phyloP scores from a whole-genome alignment of 35 echinoderm and acorn worm genomes.

The Chiridota heheva region DNA sequence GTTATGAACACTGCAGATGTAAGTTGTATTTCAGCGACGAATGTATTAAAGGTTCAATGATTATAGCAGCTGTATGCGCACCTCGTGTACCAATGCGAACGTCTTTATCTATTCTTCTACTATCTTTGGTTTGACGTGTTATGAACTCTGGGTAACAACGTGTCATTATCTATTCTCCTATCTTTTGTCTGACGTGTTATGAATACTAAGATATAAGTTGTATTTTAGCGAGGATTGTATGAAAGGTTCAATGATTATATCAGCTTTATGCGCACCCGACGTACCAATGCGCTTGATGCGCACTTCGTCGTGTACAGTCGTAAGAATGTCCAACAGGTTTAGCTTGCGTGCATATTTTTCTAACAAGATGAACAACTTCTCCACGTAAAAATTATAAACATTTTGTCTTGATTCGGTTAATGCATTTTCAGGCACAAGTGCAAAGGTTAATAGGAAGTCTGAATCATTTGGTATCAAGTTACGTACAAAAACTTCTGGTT shows the following conservation, averaged over 20 bases:
- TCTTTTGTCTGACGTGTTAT: too few relatives aligned
- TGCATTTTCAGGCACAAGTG: conserved; percentile 53
- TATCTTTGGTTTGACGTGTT: too few relatives aligned
- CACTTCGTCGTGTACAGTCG: conserved; percentile 70
- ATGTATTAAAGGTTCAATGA: too few relatives aligned
- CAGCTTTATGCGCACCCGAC: neutral
- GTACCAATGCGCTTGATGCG: conserved; percentile 35
- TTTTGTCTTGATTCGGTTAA: conserved; percentile 29
- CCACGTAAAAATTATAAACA: conserved; percentile 69
- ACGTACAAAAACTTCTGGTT: too few relatives aligned
- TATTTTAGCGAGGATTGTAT: conserved; percentile 82
- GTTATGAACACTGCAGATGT: conserved; percentile 70
- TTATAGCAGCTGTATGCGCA: too few relatives aligned
- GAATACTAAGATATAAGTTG: conserved; percentile 77
- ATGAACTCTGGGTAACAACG: too few relatives aligned
- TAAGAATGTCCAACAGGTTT: conserved; percentile 79
- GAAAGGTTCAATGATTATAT: conserved; percentile 44
- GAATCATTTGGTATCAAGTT: conserved; percentile 70
- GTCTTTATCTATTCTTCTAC: too few relatives aligned
- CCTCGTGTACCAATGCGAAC: too few relatives aligned
- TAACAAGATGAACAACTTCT: conserved; percentile 58
- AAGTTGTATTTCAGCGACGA: conserved; percentile 84
- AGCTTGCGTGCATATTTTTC: conserved; percentile 80
- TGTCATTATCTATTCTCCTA: too few relatives aligned
- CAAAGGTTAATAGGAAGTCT: conserved; percentile 83